These are phyloP conservation scores for Nannoperca australis DNA, from an alignment of 2,797 vertebrate genomes.

Conservation along the genomic window DNA sequence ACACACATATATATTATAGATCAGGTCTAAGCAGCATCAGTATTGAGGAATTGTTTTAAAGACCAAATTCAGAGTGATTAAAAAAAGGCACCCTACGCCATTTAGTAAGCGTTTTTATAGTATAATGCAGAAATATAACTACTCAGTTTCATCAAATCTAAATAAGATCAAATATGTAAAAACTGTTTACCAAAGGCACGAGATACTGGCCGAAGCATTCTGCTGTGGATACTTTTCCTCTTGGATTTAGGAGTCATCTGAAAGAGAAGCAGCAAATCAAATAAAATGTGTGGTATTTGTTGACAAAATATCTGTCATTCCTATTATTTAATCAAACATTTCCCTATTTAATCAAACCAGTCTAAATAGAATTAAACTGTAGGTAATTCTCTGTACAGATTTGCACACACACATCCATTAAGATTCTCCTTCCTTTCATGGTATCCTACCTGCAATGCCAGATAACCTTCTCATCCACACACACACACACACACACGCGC, in stretches of 20 bases:
- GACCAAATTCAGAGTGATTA: not conserved
- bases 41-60: constrained; percentile 1
- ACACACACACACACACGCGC: too few species aligned
- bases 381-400: too few species aligned
- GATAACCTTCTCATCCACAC: too few species aligned
- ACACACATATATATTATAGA: too few species aligned
- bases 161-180: not conserved
- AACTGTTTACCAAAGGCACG: constrained; percentile 92
- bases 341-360: too few species aligned
- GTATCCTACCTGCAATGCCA: too few species aligned
- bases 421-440: too few species aligned
- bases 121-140: not conserved
- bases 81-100: not conserved
- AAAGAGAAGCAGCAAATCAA: constrained; percentile 24
- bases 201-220: constrained; percentile 98
- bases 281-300: not conserved
- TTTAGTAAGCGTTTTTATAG: not conserved
- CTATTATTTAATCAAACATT: not conserved
- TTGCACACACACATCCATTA: too few species aligned
- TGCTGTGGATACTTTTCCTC: constrained; percentile 98
- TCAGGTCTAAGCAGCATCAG: not conserved
- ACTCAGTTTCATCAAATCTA: not conserved
- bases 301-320: not conserved
- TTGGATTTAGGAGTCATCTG: constrained; percentile 99
- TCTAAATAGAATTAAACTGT: too few species aligned